Evolutionary conservation across 2,888 invertebrate species (phyloP), one percentile per base, ranked within the genome.

Genomic region (Calliphora vomitoria): DNA sequence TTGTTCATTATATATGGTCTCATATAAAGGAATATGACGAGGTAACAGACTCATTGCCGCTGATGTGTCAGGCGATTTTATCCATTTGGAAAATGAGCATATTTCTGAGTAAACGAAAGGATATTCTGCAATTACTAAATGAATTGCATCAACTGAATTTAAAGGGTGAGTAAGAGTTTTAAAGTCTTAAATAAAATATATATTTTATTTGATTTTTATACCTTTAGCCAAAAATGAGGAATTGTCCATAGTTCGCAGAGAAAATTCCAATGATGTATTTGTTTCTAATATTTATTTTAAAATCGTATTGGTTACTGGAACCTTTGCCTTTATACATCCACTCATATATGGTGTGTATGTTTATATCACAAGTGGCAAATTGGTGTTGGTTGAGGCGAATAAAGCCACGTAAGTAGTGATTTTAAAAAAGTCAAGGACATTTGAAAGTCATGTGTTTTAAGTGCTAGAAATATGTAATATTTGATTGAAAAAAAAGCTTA

Each of bases 1-100:
- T 66, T 41, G 41, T 25, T 0, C 78, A 78, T 31, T 78, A 66
- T 68, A 64, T 68, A 18, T 20, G 25, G n/a, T 35, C 3, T n/a
- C 66, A 78, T 78, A 25, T 41, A 10, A 78, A 41, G 11, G 55
- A 78, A 35, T 68, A 78, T 78, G 25, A 55, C 13, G 78, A 78
- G 50, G 66, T 66, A 20, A 55, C 66, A 11, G 55, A 78, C 58
- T 66, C 78, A 13, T n/a, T 68, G 15, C 53, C 78, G 1, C 41
- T 78, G 1, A 18, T 58, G 55, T 68, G 78, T 55, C 78, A 78
- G 4, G 38, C 41, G 41, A 66, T 78, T n/a, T 66, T 78, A 18
- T 53, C 78, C 0, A 66, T 78, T 41, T 78, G 78, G 78, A 78
- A 78, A 66, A 66, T 78, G 38, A 41, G n/a, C 1, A 41, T 78